A percentile compares a stretch with the other conserved stretches of the same genome.
Evolutionary conservation across 2,113 vertebrate species (phyloP).

Genomic region (Sphyrna mokarran): DNA sequence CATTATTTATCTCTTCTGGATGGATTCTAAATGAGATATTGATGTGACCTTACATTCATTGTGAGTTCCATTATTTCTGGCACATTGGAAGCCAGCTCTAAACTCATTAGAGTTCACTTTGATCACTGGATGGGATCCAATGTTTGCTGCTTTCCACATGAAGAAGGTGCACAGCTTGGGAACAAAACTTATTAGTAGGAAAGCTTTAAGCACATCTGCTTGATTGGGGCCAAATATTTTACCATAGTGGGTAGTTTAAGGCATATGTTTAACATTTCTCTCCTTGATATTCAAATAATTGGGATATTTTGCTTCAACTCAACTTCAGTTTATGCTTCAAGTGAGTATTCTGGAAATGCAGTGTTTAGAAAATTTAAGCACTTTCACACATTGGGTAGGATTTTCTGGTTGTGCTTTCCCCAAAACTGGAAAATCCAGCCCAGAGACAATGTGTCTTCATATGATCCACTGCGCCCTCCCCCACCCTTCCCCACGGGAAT

Average conservation of each 20-base stretch:
- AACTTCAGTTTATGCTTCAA: neutral
- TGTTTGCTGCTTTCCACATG: neutral
- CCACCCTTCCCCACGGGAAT: too few species aligned
- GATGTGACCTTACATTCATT: neutral
- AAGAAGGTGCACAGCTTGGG: neutral
- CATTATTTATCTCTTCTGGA: neutral
- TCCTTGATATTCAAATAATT: too few species aligned
- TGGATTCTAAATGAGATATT: neutral
- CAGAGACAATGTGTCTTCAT: too few species aligned
- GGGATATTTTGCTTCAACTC: too few species aligned
- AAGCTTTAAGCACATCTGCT: too few species aligned
- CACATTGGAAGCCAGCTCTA: neutral
- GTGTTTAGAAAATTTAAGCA: neutral
- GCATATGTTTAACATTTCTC: neutral
- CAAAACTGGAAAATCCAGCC: too few species aligned
- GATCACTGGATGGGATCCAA: neutral
- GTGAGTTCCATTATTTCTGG: neutral
- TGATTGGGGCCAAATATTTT: too few species aligned
- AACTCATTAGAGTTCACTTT: neutral
- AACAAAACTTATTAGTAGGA: too few species aligned
- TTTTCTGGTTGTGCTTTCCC: too few species aligned
- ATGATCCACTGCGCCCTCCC: too few species aligned
- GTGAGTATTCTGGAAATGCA: neutral
- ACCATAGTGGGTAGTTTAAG: neutral
- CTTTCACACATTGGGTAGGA: too few species aligned